Conservation (phyloP, 2,888 invertebrate genomes). For the Dolomedes plantarius region DNA sequence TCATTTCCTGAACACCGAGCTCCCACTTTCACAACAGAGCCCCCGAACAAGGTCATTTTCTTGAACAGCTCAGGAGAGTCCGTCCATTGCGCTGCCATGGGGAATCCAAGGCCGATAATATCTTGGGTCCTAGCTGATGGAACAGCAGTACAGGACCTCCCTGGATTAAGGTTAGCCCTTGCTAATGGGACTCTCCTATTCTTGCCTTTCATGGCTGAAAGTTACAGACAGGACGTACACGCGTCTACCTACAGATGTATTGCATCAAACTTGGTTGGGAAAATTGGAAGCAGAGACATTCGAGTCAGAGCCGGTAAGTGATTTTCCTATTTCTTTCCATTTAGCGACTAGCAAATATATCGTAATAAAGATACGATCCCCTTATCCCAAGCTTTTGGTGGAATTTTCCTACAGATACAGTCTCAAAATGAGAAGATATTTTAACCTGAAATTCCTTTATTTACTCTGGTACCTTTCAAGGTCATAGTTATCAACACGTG, state of each 20-base stretch:
- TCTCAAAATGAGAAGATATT: too few relatives aligned
- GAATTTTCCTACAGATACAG: too few relatives aligned
- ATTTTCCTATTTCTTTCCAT: background rate
- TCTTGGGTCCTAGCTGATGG: conserved; percentile 72
- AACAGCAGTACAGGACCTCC: conserved; percentile 59
- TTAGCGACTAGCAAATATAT: too few relatives aligned
- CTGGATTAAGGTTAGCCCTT: conserved; percentile 69
- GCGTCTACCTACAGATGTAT: conserved; percentile 64
- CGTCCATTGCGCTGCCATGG: conserved; percentile 72
- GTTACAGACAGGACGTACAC: conserved; percentile 76
- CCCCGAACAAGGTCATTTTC: conserved; percentile 71
- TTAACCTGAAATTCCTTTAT: too few relatives aligned
- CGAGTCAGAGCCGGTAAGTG: conserved; percentile 94
- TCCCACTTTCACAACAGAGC: conserved; percentile 71
- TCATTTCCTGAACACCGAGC: conserved; percentile 63
- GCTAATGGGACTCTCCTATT: conserved; percentile 91
- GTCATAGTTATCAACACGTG: too few relatives aligned
- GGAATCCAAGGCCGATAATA: conserved; percentile 67
- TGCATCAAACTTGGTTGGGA: conserved; percentile 75
- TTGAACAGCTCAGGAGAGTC: conserved; percentile 72
- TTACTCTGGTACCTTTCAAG: too few relatives aligned
- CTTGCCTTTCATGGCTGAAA: conserved; percentile 94
- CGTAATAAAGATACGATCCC: too few relatives aligned
- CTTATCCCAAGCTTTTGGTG: too few relatives aligned
- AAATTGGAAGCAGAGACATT: conserved; percentile 92